These are phyloP conservation scores for Hystrix brachyura DNA, from an alignment of 2,113 vertebrate species.

Conservation along the genomic window DNA sequence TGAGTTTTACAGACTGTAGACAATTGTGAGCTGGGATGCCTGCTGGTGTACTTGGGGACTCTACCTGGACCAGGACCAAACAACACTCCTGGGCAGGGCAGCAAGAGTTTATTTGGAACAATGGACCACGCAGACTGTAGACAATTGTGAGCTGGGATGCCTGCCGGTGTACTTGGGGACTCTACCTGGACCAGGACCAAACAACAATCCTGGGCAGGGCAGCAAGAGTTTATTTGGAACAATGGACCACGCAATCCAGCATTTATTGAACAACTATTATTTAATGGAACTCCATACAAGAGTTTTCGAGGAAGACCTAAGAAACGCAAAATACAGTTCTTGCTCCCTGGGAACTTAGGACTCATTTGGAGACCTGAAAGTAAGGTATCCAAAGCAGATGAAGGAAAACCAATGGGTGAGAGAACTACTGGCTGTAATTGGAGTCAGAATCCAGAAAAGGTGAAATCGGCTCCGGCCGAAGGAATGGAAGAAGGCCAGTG, in stretches of 20 bases:
- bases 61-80: neutral
- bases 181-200: neutral
- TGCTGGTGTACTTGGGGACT: neutral
- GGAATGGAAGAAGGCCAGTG: neutral
- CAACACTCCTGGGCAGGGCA: neutral
- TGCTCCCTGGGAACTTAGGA: neutral
- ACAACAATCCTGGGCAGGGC: neutral
- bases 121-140: neutral
- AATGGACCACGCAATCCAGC: neutral
- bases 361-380: neutral
- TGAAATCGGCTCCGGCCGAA: neutral
- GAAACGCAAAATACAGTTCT: neutral
- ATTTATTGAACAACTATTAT: neutral
- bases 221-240: neutral
- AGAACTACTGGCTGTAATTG: neutral
- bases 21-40: neutral
- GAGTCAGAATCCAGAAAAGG: neutral
- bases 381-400: neutral
- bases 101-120: neutral
- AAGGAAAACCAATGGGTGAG: neutral
- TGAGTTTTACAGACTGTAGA: neutral
- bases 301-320: neutral
- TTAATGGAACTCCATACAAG: neutral
- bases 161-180: neutral
- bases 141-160: neutral